Evolutionary conservation across 2,888 invertebrate species (phyloP), one percentile per base, ranked within the genome.

Genomic region (Lepidocyrtinus sp.): DNA sequence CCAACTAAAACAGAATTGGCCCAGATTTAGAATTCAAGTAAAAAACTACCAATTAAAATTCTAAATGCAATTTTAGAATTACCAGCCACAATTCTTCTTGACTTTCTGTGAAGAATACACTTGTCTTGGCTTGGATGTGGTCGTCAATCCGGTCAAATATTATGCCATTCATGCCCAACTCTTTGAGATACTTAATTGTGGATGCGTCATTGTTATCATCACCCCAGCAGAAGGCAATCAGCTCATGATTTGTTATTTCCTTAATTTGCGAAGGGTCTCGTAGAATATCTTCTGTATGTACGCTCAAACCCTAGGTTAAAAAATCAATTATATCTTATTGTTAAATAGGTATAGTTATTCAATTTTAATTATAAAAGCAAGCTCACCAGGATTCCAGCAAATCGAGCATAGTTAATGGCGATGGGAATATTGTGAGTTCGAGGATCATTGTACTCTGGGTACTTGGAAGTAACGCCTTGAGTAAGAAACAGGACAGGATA

Each of bases 401-500:
- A 93, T 62, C 93, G 90, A 0, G 97, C 96, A 89, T 93, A 95
- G 87, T 94, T 93, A 61, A 95, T 93, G 0, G 96, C 97, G 87
- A 93, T 93, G 62, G 93, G 93, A 85, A 97, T 93, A 0, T 93
- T 92, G 87, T 93, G 92, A 86, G 96, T 95, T 36, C 98, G 90
- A 0, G 94, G 93, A 89, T 98, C 98, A 82, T 92, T 92, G 88
- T 96, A 98, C 46, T 93, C 92, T 64, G 93, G 92, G 88, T 96
- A 98, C 84, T 91, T 89, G 12, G 88, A 89, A 0, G 93, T 93
- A 5, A 92, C 90, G 0, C 94, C 95, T 87, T 96, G 93, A 2
- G 97, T 97, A 82, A 99, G 90, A 88, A 99, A 98, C 91, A 99
- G 93, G 7, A 98, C 96, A 0, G 99, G 99, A 90, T 96, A 99